Conservation (phyloP, 1,140 invertebrate species). For the Formica selysi region DNA sequence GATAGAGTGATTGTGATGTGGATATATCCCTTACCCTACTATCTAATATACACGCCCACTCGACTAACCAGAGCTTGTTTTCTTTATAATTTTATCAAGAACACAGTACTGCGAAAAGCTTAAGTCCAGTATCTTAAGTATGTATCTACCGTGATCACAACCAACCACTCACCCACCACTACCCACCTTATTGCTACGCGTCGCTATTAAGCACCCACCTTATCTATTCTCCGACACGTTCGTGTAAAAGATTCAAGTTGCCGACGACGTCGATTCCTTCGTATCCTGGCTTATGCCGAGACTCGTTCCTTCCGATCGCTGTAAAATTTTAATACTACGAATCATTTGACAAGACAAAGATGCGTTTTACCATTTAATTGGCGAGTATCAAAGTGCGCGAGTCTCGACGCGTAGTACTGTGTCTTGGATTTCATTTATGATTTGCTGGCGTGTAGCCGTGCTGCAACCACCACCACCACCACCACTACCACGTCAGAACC, state of each 20-base stretch:
- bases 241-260: conserved; percentile 40
- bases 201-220: conserved; percentile 36
- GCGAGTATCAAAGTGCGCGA: conserved; percentile 5
- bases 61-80: conserved; percentile 79
- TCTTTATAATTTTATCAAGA: conserved; percentile 75
- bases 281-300: conserved; percentile 17
- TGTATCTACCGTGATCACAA: conserved; percentile 41
- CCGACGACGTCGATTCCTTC: conserved; percentile 6
- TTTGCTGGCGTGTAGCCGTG: conserved; percentile 85
- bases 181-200: conserved; percentile 17
- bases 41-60: conserved; percentile 64
- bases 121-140: conserved; percentile 3
- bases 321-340: not conserved
- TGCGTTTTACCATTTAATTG: not conserved
- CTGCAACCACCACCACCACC: conserved; percentile 72
- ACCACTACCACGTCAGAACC: conserved; percentile 77
- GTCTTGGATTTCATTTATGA: conserved; percentile 83
- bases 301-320: conserved; percentile 17
- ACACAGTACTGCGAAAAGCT: conserved; percentile 76
- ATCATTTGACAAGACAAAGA: not conserved
- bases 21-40: conserved; percentile 67
- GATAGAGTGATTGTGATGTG: conserved; percentile 70
- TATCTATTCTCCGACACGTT: conserved; percentile 39
- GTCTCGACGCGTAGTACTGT: conserved; percentile 77
- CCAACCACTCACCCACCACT: conserved; percentile 7